phyloP scores from a whole-genome alignment of 2,113 vertebrate genomes.

The Eonycteris spelaea region DNA sequence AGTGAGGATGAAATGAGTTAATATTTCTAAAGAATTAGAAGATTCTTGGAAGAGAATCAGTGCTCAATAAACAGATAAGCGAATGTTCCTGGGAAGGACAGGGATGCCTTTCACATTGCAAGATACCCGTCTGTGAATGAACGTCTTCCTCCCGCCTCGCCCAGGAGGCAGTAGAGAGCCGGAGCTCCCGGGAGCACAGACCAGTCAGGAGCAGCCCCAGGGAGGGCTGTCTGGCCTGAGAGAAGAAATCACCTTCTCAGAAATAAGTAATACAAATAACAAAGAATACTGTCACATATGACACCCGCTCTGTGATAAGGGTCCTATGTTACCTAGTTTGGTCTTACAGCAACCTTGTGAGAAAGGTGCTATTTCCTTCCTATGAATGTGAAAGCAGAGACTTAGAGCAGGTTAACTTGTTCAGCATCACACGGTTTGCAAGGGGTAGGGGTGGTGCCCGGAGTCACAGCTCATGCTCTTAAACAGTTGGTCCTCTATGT shows the following conservation, averaged over 20 bases:
- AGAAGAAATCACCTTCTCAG: neutral
- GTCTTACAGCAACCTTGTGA: neutral
- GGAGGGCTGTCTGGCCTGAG: neutral
- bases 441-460: too few species aligned
- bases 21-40: neutral
- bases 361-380: neutral
- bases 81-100: neutral
- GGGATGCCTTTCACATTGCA: neutral
- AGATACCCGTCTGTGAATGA: neutral
- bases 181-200: neutral
- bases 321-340: neutral
- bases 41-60: neutral
- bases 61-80: neutral
- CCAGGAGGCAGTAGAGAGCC: neutral
- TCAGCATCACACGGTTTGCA: neutral
- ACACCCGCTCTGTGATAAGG: neutral
- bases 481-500: neutral
- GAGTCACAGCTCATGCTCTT: neutral
- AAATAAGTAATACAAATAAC: neutral
- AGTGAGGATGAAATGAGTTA: neutral
- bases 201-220: neutral
- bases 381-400: neutral
- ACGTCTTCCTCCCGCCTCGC: neutral
- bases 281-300: neutral
- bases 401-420: neutral